Evolutionary conservation across 2,797 vertebrate genomes (phyloP), one percentile per base, ranked within the genome.

Genomic region (Phrynocephalus guinanensis): DNA sequence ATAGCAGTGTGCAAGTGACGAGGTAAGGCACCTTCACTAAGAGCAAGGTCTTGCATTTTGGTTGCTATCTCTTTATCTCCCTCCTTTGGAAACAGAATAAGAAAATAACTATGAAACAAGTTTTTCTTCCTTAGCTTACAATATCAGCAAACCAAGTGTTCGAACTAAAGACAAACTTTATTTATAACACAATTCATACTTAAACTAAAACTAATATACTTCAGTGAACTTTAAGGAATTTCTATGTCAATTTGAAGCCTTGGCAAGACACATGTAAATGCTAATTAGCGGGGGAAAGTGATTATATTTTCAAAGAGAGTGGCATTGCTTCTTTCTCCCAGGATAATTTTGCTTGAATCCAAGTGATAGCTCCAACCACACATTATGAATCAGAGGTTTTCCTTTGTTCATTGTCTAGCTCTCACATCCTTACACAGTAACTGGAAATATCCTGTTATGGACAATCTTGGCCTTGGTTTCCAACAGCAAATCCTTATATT

Each of bases 41-140:
- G 96, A 20, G 99, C 98, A 96, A 99, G 98, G 71, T 99, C 99
- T 95, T 99, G 99, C 99, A 99, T 99, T 97, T 99, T 99, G 63
- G 98, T 98, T 94, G 99, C 98, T 91, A 99, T 99, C 95, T 99
- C 99, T 96, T 99, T 99, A 96, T 99, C 99, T 94, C 99, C 99
- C 95, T 99, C 99, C 99, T 99, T 95, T 93, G 95, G 93, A 92
- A 94, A 95, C 90, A 96, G 91, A 91, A 93, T 82, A 95, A 97
- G 87, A 96, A 93, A 79, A 96, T 93, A 96, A 95, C 91, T 93
- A 93, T 93, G 89, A 88, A 95, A 92, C 83, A 92, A 93, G 89
- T 92, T 94, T 89, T 60, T 90, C 92, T 92, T 82, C 44, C 87
- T 92, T 80, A 87, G 79, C 90, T 78, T 84, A 86, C 91, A 94